Evolutionary conservation across 2,113 vertebrate genomes (phyloP), one percentile per base, ranked within the genome.

Genomic region (Aix galericulata): DNA sequence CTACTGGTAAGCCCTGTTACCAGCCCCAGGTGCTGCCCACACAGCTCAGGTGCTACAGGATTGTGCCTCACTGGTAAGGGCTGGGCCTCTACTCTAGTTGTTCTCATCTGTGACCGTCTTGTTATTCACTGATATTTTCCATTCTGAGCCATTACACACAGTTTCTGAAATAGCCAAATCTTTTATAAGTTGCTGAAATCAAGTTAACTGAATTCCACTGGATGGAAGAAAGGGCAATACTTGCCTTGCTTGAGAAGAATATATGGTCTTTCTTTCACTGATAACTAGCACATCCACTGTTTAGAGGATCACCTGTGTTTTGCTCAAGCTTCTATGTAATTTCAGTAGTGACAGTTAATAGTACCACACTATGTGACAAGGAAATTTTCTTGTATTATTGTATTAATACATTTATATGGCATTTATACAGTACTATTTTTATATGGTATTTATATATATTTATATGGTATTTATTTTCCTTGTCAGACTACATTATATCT

Each of bases 11-110:
- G 48, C 48, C 22, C 2, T 60, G 13, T 29, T 42, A 13, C 6
- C n/a, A 91, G 31, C 48, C 17, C 23, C 15, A 1, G 2, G 22
- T 0, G 1, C 67, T 59, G 26, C 62, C 79, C 40, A 29, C 6
- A 9, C 76, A 42, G 36, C 23, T 8, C 27, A 8, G 4, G 27
- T 17, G 68, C 32, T 42, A 86, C n/a, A 62, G 72, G 20, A 12
- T 9, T 6, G 7, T 0, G 1, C 13, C 22, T 32, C 3, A 0
- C 4, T 6, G 0, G 26, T 2, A 20, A 76, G 32, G 11, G 38
- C 27, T 18, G 34, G 52, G 44, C 12, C 32, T 8, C 32, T 3
- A 2, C 25, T 40, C 50, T 2, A 46, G 50, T 46, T 14, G 23
- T 21, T 14, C 18, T 58, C 5, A 10, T 20, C 46, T 48, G 20